These are phyloP conservation scores for Morpho deidamia DNA, from an alignment of 2,888 invertebrate genomes.

Conservation along the genomic window DNA sequence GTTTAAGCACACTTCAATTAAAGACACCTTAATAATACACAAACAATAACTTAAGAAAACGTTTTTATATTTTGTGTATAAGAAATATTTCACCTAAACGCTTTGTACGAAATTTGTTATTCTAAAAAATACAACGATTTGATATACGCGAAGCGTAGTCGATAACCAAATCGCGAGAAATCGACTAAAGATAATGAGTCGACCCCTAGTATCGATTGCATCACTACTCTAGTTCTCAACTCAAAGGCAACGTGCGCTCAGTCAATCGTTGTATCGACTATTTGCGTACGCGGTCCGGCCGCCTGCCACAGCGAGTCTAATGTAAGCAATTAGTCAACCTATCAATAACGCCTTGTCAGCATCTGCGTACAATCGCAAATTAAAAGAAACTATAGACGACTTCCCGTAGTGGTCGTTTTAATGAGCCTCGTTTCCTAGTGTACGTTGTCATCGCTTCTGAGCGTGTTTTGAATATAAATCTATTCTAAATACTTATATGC, in stretches of 20 bases:
- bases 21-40: no score
- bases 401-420: conserved; percentile 15
- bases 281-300: conserved; percentile 55
- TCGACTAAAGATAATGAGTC: background rate
- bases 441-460: conserved; percentile 13
- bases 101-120: no score
- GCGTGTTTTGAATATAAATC: conserved; percentile 27
- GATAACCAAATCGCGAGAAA: background rate
- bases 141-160: no score
- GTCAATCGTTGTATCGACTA: conserved; percentile 61
- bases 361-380: conserved; percentile 32
- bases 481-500: conserved; percentile 9
- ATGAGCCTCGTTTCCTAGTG: conserved; percentile 19
- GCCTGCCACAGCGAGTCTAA: conserved; percentile 51
- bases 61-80: no score
- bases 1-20: no score
- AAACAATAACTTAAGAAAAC: no score
- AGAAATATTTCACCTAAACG: no score
- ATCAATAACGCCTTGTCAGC: conserved; percentile 56
- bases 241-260: conserved; percentile 55
- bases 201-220: background rate
- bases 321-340: conserved; percentile 68
- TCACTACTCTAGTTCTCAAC: conserved; percentile 14
- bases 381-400: conserved; percentile 6
- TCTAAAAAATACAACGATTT: no score